Evolutionary conservation across 2,113 vertebrate species (phyloP), one percentile per base, ranked within the genome.

Genomic region (Anas platyrhynchos): DNA sequence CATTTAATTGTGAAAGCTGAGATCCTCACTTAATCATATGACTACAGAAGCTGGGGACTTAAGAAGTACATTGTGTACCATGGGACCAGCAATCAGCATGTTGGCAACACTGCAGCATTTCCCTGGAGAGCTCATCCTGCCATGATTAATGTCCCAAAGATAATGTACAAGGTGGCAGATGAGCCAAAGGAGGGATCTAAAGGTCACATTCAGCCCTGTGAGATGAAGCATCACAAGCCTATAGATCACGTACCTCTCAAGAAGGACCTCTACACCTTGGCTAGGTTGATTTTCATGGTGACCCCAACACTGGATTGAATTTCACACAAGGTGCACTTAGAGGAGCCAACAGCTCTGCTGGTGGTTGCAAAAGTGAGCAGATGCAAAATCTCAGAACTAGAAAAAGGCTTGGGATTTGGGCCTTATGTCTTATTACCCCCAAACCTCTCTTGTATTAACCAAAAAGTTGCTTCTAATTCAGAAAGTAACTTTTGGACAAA

Each of bases 1-100:
- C 61, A 88, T 89, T 77, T 83, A 50, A 46, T 85, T 91, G 1
- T 79, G 92, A 93, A 96, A 96, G 81, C 71, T 77, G 88, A 94
- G 88, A 87, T 83, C 63, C 46, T 89, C 83, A 31, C 67, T 38
- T 52, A 63, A 73, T 89, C 96, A 69, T 72, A 76, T 46, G 92
- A 84, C 81, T 83, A 36, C 92, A 80, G 86, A 72, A 92, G 88
- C 63, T 62, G 76, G 31, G 68, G 88, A 75, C 3, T 66, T 92
- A 38, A 56, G 76, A 13, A 74, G 72, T 27, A 94, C 96, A 76
- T 55, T 3, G 23, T 0, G 59, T 96, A 81, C 93, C 54, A 13
- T 1, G 1, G 80, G n/a, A 73, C 34, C 62, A 56, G 86, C 56
- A 74, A 72, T 56, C 54, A 54, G 79, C 58, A 79, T 25, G 43